Evolutionary conservation across 2,797 vertebrate genomes (phyloP), one percentile per base, ranked within the genome.

Genomic region (Xenops minutus): DNA sequence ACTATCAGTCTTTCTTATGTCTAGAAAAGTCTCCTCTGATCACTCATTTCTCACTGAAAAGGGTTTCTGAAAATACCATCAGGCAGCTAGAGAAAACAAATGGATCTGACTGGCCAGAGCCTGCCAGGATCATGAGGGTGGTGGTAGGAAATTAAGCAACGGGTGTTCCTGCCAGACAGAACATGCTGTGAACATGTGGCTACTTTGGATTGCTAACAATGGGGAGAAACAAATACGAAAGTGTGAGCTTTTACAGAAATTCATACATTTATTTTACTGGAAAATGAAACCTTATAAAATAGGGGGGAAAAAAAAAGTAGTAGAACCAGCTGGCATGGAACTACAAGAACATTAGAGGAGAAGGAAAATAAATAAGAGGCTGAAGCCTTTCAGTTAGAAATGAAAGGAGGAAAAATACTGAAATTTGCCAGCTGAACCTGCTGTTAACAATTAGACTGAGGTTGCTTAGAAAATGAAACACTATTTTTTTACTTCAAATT

Each of bases 381-480:
- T 56, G 49, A 92, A 94, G 55, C 41, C 30, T 97, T 96, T 97
- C 76, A 85, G 67, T 84, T 87, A 32, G 6, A 95, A 91, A 73
- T 51, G 36, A 91, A 92, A 73, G 32, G 23, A 80, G 36, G 62
- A 81, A 92, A 88, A 86, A 69, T 44, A 81, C 12, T 79, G 62
- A 48, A 90, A 89, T 92, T 79, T 93, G 92, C 92, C 94, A 97
- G 63, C 64, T 79, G 34, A 91, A 95, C 85, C 81, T 97, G 90
- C 94, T 97, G 96, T 90, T 89, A 96, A 89, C 96, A 96, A 96
- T 98, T 97, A 97, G 84, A 74, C 76, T 88, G 92, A 82, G 63
- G 64, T 78, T 95, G 37, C 68, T 89, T 89, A 96, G 92, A 97
- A 98, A 97, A 97, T 97, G 96, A 98, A 98, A 96, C 95, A 95